These are phyloP conservation scores for Pygoscelis antarcticus DNA, from an alignment of 2,113 vertebrate genomes.

Conservation along the genomic window DNA sequence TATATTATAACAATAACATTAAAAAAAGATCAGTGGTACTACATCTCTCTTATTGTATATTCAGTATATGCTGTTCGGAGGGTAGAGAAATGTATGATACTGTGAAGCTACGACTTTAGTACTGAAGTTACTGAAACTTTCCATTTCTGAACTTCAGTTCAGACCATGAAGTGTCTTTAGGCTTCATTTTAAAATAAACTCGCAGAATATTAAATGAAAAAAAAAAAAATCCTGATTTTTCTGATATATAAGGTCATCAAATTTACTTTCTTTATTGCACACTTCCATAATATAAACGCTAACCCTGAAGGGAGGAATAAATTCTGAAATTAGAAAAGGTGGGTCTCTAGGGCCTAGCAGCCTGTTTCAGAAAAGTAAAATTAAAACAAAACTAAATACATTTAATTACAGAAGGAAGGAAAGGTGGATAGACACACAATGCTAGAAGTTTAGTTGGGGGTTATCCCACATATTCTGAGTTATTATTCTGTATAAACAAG, in stretches of 20 bases:
- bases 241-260: neutral
- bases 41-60: neutral
- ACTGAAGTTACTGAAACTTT: neutral
- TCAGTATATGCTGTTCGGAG: neutral
- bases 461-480: neutral
- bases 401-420: neutral
- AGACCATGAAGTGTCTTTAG: neutral
- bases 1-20: neutral
- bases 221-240: neutral
- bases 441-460: neutral
- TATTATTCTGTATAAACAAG: neutral
- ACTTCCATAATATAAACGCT: neutral
- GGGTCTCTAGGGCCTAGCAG: neutral
- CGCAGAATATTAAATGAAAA: neutral
- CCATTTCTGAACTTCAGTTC: neutral
- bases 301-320: neutral
- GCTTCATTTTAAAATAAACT: neutral
- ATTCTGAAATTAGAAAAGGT: neutral
- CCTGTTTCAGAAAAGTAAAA: neutral
- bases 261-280: neutral
- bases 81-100: neutral
- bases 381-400: neutral
- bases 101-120: neutral
- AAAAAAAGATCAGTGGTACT: neutral
- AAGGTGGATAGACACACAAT: neutral